Evolutionary conservation across 64 coral and sea anemone species (phyloP).

Genomic region (Montipora foliosa): DNA sequence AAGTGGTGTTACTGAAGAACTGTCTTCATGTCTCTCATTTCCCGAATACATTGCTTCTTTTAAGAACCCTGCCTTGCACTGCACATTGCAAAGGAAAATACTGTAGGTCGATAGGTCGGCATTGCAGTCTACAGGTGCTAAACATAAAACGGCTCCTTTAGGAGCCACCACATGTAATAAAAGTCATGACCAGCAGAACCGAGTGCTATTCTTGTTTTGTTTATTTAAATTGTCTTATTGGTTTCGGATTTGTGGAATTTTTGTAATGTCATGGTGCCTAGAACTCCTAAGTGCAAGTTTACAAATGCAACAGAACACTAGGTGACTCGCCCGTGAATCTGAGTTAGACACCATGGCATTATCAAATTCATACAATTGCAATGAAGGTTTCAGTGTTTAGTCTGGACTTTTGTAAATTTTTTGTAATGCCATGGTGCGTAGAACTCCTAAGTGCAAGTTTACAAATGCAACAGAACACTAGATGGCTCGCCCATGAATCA

Average conservation of each 20-base stretch:
- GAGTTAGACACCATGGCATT: too few species aligned
- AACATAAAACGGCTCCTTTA: slow-evolving; percentile 9
- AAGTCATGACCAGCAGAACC: not conserved
- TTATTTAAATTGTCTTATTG: not conserved
- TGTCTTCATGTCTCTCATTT: slow-evolving; percentile 6
- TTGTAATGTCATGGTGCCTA: not conserved
- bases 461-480: too few species aligned
- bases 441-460: too few species aligned
- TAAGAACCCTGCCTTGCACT: not conserved
- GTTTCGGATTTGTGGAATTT: not conserved
- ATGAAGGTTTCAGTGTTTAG: too few species aligned
- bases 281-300: not conserved
- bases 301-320: too few species aligned
- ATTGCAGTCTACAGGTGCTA: not conserved
- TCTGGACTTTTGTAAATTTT: too few species aligned
- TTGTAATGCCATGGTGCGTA: too few species aligned
- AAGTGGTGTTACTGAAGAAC: not conserved
- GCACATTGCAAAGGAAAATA: not conserved
- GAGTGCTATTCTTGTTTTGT: not conserved
- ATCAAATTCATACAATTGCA: not conserved
- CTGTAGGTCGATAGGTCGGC: not conserved
- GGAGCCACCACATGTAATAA: not conserved
- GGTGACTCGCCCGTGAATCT: too few species aligned
- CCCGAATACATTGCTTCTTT: slow-evolving; percentile 27
- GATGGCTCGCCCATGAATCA: too few species aligned